These are phyloP conservation scores for Apotomis betuletana DNA, from an alignment of 2,888 invertebrate species.

Conservation along the genomic window DNA sequence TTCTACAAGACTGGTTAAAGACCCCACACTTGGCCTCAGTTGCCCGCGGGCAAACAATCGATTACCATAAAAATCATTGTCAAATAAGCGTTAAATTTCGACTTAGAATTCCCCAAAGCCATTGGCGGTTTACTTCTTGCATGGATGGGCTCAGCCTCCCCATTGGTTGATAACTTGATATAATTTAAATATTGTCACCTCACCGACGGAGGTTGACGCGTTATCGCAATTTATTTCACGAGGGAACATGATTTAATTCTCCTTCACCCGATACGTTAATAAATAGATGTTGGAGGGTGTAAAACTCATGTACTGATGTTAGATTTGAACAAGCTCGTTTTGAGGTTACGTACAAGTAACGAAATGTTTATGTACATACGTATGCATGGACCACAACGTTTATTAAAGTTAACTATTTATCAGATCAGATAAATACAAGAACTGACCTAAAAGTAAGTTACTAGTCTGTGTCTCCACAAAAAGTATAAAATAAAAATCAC, in stretches of 20 bases:
- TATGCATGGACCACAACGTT: too few species aligned
- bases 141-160: constrained; percentile 51
- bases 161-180: constrained; percentile 76
- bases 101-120: constrained; percentile 62
- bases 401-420: too few species aligned
- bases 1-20: not conserved
- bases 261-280: constrained; percentile 67
- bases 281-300: constrained; percentile 63
- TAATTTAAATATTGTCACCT: constrained; percentile 81
- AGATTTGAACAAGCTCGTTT: constrained; percentile 6
- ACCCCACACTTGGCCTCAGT: constrained; percentile 45
- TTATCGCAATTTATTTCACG: constrained; percentile 78
- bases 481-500: too few species aligned
- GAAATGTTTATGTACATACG: too few species aligned
- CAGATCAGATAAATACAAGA: too few species aligned
- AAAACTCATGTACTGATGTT: constrained; percentile 18
- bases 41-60: constrained; percentile 57
- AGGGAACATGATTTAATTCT: constrained; percentile 77
- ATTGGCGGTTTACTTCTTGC: constrained; percentile 60
- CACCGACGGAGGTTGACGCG: constrained; percentile 66
- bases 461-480: too few species aligned
- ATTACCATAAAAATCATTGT: constrained; percentile 53
- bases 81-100: constrained; percentile 65
- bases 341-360: not conserved
- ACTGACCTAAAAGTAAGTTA: too few species aligned